Conservation (phyloP, 2,888 invertebrate species). For the Hofmannophila pseudospretella region DNA sequence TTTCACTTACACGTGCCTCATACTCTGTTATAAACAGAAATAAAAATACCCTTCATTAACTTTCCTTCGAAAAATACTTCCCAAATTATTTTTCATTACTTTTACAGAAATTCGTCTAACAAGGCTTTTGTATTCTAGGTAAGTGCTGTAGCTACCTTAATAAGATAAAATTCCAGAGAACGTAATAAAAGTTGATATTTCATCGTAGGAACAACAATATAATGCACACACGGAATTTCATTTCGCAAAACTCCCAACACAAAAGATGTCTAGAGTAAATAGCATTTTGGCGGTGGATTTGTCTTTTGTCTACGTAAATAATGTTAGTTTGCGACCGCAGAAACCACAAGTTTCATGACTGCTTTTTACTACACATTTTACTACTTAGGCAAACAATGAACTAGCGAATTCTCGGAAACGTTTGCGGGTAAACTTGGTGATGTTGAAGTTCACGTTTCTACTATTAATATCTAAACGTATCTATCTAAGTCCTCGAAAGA, state of each 20-base stretch:
- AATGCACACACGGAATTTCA: slow-evolving; percentile 3
- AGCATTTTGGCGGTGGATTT: slow-evolving; percentile 1
- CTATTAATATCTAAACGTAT: too few species aligned
- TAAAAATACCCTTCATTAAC: too few species aligned
- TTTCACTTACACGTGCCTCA: too few species aligned
- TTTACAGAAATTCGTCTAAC: too few species aligned
- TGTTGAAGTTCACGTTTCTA: too few species aligned
- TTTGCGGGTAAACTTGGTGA: too few species aligned
- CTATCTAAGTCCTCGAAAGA: too few species aligned
- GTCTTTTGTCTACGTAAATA: neutral
- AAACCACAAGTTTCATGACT: neutral
- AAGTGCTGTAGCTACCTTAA: neutral
- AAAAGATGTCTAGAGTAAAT: neutral
- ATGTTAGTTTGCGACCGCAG: neutral
- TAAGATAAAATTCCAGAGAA: neutral
- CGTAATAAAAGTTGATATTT: neutral
- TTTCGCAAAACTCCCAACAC: neutral
- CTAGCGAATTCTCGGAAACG: too few species aligned
- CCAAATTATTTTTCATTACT: too few species aligned
- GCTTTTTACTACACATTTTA: neutral
- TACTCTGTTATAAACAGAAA: too few species aligned
- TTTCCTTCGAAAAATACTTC: too few species aligned
- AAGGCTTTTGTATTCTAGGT: neutral
- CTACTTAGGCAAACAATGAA: too few species aligned
- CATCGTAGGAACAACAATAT: neutral